Conservation (phyloP, 2,797 vertebrate genomes). For the Amphiprion clarkii region DNA sequence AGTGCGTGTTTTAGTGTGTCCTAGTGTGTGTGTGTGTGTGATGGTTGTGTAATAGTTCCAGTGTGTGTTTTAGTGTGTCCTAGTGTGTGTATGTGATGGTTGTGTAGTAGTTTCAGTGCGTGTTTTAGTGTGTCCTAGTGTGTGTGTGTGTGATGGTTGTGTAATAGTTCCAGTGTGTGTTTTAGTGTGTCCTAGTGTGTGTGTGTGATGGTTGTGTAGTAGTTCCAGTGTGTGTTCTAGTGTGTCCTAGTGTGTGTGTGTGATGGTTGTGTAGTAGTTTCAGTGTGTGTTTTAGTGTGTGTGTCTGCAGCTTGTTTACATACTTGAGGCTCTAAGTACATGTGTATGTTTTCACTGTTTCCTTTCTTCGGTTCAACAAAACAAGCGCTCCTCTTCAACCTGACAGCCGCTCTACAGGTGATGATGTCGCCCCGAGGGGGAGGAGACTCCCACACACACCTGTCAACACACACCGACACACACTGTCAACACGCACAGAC, state of each 20-base stretch:
- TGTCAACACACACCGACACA: slow-evolving; percentile 59
- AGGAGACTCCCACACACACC: slow-evolving; percentile 63
- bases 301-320: slow-evolving; percentile 62
- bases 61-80: too few species aligned
- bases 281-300: too few species aligned
- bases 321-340: slow-evolving; percentile 79
- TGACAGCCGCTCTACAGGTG: slow-evolving; percentile 72
- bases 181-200: too few species aligned
- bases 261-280: background rate
- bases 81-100: too few species aligned
- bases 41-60: background rate
- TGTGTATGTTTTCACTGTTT: slow-evolving; percentile 80
- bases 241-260: slow-evolving; percentile 11
- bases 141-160: too few species aligned
- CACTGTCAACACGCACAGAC: slow-evolving; percentile 62
- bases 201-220: too few species aligned
- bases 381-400: slow-evolving; percentile 80
- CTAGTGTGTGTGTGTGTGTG: too few species aligned
- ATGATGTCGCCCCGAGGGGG: slow-evolving; percentile 66
- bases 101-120: too few species aligned
- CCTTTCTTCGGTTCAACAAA: slow-evolving; percentile 78
- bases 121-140: too few species aligned
- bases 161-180: too few species aligned
- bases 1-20: too few species aligned
- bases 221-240: slow-evolving; percentile 37